Evolutionary conservation across 2,888 invertebrate genomes (phyloP).

Genomic region (Arenicola marina): DNA sequence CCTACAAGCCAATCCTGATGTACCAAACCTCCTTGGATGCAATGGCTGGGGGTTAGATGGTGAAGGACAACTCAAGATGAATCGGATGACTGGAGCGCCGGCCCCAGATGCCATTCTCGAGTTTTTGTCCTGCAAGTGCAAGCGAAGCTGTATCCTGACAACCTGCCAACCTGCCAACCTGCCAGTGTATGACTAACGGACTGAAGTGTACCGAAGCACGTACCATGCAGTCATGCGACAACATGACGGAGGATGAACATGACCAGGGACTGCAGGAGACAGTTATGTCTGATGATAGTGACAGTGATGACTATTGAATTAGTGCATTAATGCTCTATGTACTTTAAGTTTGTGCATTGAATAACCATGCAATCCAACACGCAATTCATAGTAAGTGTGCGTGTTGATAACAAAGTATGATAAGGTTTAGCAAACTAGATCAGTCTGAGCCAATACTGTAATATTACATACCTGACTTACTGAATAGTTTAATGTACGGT

Average conservation of each 20-base stretch:
- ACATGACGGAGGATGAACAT: not conserved
- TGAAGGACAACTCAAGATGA: not conserved
- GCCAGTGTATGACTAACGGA: constrained; percentile 15
- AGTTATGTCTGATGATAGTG: no score
- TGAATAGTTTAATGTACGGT: no score
- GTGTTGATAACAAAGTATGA: no score
- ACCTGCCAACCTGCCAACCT: constrained; percentile 4
- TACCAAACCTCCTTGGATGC: constrained; percentile 15
- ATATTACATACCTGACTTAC: no score
- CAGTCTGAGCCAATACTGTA: no score
- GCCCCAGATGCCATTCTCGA: constrained; percentile 20
- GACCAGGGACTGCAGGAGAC: no score
- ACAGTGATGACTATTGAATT: no score
- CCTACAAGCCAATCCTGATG: constrained; percentile 15
- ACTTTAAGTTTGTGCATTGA: no score
- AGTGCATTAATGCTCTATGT: no score
- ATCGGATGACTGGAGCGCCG: not conserved
- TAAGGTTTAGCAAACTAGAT: no score
- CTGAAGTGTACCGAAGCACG: constrained; percentile 17
- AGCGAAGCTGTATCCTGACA: constrained; percentile 4
- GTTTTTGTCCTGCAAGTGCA: constrained; percentile 19
- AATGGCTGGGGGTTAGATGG: not conserved
- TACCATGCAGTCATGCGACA: constrained; percentile 3
- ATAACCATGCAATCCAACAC: no score
- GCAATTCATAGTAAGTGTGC: no score